Evolutionary conservation across 2,113 vertebrate species (phyloP).

Genomic region (Melierax canorus): DNA sequence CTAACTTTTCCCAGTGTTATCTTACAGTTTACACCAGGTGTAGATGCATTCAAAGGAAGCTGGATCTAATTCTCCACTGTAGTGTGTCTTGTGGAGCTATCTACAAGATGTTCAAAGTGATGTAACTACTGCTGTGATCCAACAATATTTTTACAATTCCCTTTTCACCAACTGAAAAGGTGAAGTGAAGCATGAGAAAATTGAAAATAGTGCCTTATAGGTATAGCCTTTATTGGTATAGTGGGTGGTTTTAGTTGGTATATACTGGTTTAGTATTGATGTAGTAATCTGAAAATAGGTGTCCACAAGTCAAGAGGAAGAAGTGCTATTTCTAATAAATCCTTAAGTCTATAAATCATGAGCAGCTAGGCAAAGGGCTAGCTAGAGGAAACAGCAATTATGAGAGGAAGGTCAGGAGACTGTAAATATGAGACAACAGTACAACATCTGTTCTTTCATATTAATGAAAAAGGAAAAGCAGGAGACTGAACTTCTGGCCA

Average conservation of each 20-base stretch:
- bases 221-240: not conserved
- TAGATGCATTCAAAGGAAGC: not conserved
- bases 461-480: not conserved
- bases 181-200: not conserved
- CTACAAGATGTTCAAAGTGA: not conserved
- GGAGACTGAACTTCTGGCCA: not conserved
- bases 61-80: not conserved
- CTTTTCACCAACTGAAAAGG: not conserved
- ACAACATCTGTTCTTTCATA: not conserved
- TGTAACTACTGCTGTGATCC: not conserved
- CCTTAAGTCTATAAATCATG: not conserved
- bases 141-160: not conserved
- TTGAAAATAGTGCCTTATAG: not conserved
- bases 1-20: not conserved
- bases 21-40: not conserved
- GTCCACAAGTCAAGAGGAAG: not conserved
- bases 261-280: not conserved
- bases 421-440: not conserved
- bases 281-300: not conserved
- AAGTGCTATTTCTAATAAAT: not conserved
- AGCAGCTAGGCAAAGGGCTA: not conserved
- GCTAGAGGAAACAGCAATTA: not conserved
- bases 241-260: accelerated
- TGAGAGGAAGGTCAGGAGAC: not conserved
- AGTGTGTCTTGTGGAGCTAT: not conserved